Evolutionary conservation across 2,888 invertebrate genomes (phyloP).

Genomic region (Noctua janthina): DNA sequence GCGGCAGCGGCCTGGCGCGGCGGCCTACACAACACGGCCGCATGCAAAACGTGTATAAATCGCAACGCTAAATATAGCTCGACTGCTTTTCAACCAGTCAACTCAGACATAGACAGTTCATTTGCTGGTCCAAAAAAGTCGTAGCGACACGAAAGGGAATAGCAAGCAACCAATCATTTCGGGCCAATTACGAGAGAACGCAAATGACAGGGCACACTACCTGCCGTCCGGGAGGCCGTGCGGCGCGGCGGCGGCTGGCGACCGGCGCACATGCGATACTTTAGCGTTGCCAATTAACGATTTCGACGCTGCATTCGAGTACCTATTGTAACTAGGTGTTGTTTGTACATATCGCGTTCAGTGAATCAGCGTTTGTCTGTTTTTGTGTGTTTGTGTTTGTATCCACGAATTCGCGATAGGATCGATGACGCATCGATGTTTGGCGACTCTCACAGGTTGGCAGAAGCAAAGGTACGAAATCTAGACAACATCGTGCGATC

Average conservation of each 20-base stretch:
- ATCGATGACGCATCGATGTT: neutral
- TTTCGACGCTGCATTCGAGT: neutral
- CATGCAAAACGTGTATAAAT: constrained; percentile 59
- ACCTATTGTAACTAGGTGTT: neutral
- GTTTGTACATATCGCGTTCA: neutral
- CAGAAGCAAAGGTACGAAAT: constrained; percentile 1
- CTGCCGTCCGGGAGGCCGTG: neutral
- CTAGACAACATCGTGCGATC: constrained; percentile 5
- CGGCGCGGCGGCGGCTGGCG: constrained; percentile 4
- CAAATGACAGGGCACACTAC: constrained; percentile 52
- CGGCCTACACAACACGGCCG: constrained; percentile 10
- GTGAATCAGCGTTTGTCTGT: constrained; percentile 17
- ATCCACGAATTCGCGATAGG: neutral
- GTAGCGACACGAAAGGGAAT: constrained; percentile 51
- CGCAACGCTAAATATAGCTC: constrained; percentile 53
- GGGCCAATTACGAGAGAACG: constrained; percentile 54
- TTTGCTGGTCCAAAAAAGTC: constrained; percentile 65
- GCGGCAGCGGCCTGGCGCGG: neutral
- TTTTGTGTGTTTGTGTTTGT: no score
- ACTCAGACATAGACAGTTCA: constrained; percentile 46
- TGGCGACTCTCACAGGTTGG: neutral
- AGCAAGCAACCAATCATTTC: constrained; percentile 55
- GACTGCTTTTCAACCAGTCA: constrained; percentile 47
- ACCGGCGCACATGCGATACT: constrained; percentile 23
- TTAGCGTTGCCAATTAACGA: constrained; percentile 10